Evolutionary conservation across 2,113 vertebrate species (phyloP).

Genomic region (Mobula birostris): DNA sequence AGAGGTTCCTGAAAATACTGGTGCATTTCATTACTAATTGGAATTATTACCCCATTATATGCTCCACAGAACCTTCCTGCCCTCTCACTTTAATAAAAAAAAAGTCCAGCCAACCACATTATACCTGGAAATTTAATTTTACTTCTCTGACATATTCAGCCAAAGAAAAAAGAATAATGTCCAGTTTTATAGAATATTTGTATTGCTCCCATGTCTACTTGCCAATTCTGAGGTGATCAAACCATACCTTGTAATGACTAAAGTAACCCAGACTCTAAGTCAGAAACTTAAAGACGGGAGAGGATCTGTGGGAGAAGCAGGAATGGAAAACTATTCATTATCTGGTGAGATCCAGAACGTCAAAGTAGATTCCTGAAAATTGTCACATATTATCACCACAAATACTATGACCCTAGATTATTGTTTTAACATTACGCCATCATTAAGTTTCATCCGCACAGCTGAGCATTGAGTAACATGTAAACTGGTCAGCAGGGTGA

Average conservation of each 20-base stretch:
- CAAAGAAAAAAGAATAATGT: background rate
- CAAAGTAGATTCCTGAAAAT: background rate
- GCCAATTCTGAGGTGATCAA: background rate
- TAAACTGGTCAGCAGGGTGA: background rate
- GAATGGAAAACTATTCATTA: background rate
- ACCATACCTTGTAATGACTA: background rate
- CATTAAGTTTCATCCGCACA: too few species aligned
- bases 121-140: background rate
- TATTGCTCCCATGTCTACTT: background rate
- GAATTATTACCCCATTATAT: background rate
- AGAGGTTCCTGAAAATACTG: background rate
- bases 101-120: background rate
- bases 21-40: background rate
- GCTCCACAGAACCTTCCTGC: background rate
- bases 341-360: background rate
- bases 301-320: background rate
- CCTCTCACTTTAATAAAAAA: background rate
- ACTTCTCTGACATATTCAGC: background rate
- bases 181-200: background rate
- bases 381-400: background rate
- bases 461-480: background rate
- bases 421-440: background rate
- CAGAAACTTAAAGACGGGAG: background rate
- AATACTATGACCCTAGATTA: background rate
- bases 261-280: background rate